A percentile compares a stretch with the other conserved stretches of the same genome.
Evolutionary conservation across 2,797 vertebrate species (phyloP).

Genomic region (Macrochelys suwanniensis): DNA sequence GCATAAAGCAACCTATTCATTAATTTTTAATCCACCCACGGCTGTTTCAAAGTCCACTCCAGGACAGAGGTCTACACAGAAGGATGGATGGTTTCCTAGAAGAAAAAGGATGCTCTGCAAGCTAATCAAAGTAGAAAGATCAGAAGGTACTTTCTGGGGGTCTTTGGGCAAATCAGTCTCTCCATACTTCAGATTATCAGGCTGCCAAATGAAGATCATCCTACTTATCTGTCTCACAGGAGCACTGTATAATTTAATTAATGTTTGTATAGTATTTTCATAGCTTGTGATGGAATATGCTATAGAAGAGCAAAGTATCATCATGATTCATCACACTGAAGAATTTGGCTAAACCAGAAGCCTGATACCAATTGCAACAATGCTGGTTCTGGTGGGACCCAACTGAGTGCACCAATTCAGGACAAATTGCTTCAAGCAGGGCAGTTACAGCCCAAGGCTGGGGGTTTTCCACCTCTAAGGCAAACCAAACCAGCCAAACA

Average conservation of each 20-base stretch:
- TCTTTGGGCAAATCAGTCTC: not conserved
- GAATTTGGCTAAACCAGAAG: not conserved
- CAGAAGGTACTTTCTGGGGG: not conserved
- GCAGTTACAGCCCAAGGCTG: no score
- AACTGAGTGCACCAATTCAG: no score
- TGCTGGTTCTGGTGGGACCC: no score
- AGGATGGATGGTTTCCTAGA: not conserved
- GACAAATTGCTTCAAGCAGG: no score
- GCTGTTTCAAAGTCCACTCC: not conserved
- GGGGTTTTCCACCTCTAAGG: no score
- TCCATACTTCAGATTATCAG: not conserved
- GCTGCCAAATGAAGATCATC: not conserved
- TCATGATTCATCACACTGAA: not conserved
- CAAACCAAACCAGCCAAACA: no score
- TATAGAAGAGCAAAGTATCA: not conserved
- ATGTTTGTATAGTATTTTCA: fast-evolving
- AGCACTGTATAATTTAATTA: not conserved
- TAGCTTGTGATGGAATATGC: not conserved
- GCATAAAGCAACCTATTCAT: not conserved
- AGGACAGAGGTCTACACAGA: not conserved
- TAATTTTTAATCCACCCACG: not conserved
- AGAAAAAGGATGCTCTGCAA: not conserved
- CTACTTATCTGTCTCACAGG: not conserved
- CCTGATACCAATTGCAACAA: not conserved
- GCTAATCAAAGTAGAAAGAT: not conserved